Conservation (phyloP, 2,797 vertebrate genomes). For the Melanogrammus aeglefinus region DNA sequence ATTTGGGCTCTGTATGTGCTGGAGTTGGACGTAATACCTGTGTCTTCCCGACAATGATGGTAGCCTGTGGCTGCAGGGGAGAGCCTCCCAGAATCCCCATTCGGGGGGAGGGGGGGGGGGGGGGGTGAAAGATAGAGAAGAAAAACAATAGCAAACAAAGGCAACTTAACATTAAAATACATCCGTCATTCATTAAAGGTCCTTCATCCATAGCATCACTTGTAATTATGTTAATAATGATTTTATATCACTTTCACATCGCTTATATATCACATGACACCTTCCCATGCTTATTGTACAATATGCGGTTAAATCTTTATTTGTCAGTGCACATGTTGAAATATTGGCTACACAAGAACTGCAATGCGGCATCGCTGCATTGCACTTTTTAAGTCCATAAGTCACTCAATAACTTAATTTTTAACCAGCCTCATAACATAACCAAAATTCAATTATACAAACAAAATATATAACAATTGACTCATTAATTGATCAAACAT, state of each 20-base stretch:
- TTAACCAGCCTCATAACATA: neutral
- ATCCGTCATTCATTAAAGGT: neutral
- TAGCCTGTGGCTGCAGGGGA: neutral
- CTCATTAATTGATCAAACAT: too few species aligned
- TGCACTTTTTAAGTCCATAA: neutral
- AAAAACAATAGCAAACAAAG: neutral
- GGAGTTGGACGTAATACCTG: neutral
- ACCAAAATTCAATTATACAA: neutral
- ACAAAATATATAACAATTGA: neutral
- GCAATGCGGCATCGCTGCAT: too few species aligned
- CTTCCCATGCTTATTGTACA: neutral
- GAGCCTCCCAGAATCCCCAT: neutral
- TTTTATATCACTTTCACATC: too few species aligned
- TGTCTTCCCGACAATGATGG: neutral
- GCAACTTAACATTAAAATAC: neutral
- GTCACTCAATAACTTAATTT: neutral
- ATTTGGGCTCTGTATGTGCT: neutral
- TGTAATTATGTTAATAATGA: too few species aligned
- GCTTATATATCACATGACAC: too few species aligned
- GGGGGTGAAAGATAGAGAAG: too few species aligned
- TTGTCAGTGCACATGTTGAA: too few species aligned
- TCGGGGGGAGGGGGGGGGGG: too few species aligned
- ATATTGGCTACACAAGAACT: too few species aligned
- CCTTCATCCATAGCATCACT: neutral
- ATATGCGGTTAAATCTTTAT: neutral